Evolutionary conservation across 2,113 vertebrate species (phyloP), one percentile per base, ranked within the genome.

Genomic region (Plestiodon gilberti): DNA sequence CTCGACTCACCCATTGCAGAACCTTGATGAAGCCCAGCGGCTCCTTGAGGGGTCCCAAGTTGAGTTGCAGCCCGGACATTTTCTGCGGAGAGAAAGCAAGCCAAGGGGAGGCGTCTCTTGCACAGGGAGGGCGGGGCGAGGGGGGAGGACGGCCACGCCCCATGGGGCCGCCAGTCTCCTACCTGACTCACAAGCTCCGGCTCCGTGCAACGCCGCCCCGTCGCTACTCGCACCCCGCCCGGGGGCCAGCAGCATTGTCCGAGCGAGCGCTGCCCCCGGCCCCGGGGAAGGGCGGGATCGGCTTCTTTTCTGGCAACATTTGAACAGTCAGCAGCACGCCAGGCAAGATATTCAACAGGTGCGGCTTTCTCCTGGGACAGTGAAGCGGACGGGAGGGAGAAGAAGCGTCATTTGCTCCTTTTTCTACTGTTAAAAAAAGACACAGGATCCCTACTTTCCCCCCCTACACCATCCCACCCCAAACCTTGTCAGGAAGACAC

Each of bases 1-100:
- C 61, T 25, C 18, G 61, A 74, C 78, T 86, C n/a, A 86, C 85
- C 85, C 85, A 86, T 48, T 81, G 13, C 22, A 86, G 38, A 38
- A 62, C 17, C 33, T 86, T 86, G 78, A 86, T 86, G 85, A 86
- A 86, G 78, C 85, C 85, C 57, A 86, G n/a, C 8, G 85, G 85
- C 85, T 86, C 85, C 69, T 86, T 86, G 55, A 11, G 14, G 40
- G 85, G 78, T 22, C 57, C 78, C 85, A 86, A 48, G 65, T 81
- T 48, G 11, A 86, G 33, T 22, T 28, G 57, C 78, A 81, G 70
- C 57, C 55, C 78, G 35, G 85, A 52, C 85, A 86, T 86, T 64
- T 81, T 52, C 78, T 28, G 85, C 40, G 22, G 35, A 23, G 20
- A n/a, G 55, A 78, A 17, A 28, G 10, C 11, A 33, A 28, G 5